Base-by-base conservation (phyloP, 2,888 invertebrate species). In the Sphaerophoria taeniata region DNA sequence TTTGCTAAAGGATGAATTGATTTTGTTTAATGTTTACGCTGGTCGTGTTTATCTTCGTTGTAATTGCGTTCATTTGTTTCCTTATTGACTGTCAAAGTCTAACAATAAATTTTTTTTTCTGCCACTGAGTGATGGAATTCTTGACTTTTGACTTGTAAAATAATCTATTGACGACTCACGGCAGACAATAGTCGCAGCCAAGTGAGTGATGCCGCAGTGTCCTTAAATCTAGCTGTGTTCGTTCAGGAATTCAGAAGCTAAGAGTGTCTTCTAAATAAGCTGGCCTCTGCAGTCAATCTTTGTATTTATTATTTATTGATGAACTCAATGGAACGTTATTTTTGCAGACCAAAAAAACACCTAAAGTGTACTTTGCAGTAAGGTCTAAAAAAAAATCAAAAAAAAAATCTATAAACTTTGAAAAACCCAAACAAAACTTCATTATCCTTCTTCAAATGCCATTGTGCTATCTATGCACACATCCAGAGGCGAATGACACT, bases 21-120 rank as follows among this genome's bases (percentile, higher is more conserved):
- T 85, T 85, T 77, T 81, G 81, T 85, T 81, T 69, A 73, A 85
- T 85, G 85, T 81, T 85, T 85, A 53, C 80, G 73, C 77, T 73
- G 76, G 87, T 81, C 83, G 88, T 88, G 88, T 88, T 88, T 88
- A 88, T 88, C 88, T 88, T 88, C 82, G 87, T 72, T 88, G 88
- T 88, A 88, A 88, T 88, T 88, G 87, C 87, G 87, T 87, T 88
- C 88, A 88, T 88, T 88, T 88, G 88, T 88, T 88, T 87, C 83
- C 84, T 83, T 88, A 88, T 88, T 88, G 88, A 88, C n/a, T n/a
- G n/a, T 74, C 81, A 87, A 87, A 82, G 86, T 87, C 88, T 73
- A 82, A 87, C 85, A 84, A 87, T 88, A 87, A 88, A 88, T 88
- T 81, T 85, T 69, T 45, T 79, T n/a, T n/a, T 85, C 24, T 47